These are phyloP conservation scores for Griposia aprilina DNA, from an alignment of 2,888 invertebrate genomes.

Conservation along the genomic window DNA sequence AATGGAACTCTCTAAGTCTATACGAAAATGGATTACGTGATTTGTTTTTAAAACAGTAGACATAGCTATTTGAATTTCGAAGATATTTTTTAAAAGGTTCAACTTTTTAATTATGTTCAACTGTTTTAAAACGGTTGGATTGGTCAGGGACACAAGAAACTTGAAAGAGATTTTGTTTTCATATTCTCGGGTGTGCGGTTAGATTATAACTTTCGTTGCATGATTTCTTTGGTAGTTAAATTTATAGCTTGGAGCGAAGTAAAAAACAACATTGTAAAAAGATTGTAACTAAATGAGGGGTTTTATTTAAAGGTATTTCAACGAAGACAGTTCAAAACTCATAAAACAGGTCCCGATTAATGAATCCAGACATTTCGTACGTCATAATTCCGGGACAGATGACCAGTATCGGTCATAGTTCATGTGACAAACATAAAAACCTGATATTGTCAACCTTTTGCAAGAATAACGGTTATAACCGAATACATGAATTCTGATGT, in stretches of 20 bases:
- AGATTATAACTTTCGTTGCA: conserved; percentile 13
- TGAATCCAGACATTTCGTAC: conserved; percentile 25
- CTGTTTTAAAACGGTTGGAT: conserved; percentile 17
- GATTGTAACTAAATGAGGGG: neutral
- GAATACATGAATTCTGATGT: conserved; percentile 68
- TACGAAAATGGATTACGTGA: conserved; percentile 3
- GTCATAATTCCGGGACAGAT: conserved; percentile 45
- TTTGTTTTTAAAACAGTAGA: conserved; percentile 12
- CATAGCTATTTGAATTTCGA: neutral
- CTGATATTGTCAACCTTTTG: conserved; percentile 58
- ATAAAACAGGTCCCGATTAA: conserved; percentile 10
- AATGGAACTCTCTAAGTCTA: neutral
- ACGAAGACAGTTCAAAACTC: conserved; percentile 9
- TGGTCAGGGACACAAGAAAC: neutral
- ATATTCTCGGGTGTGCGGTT: conserved; percentile 11
- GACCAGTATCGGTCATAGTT: conserved; percentile 50
- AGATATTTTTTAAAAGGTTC: neutral
- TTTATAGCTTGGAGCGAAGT: neutral
- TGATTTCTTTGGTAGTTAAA: neutral
- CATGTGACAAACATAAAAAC: conserved; percentile 56
- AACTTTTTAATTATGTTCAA: conserved; percentile 2
- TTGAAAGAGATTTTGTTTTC: conserved; percentile 24
- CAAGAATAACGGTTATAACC: conserved; percentile 64
- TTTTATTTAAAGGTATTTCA: neutral
- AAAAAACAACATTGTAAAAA: neutral